These are phyloP conservation scores for Trachelus tabidus DNA, from an alignment of 2,888 invertebrate genomes.

Conservation along the genomic window DNA sequence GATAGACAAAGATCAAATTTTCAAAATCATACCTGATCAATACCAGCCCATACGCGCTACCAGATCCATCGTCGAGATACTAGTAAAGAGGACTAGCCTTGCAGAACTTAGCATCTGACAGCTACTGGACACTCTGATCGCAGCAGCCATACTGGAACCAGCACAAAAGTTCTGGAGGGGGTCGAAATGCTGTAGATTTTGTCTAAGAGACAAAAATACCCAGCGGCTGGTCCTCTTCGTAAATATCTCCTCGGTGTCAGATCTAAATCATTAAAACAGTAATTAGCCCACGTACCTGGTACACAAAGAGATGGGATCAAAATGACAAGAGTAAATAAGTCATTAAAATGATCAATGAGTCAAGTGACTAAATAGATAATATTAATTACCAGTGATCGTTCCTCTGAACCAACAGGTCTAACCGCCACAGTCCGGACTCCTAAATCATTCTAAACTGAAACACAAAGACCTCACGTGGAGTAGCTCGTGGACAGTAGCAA, in stretches of 20 bases:
- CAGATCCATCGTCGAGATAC: not conserved
- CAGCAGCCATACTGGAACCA: not conserved
- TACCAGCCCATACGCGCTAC: not conserved
- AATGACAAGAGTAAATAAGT: not conserved
- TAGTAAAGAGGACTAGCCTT: not conserved
- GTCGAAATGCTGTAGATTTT: not conserved
- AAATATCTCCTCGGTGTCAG: not conserved
- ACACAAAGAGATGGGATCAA: not conserved
- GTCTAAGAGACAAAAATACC: not conserved
- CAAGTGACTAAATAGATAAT: slow-evolving; percentile 28
- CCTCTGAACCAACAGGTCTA: slow-evolving; percentile 21
- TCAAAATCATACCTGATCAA: not conserved
- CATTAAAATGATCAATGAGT: not conserved
- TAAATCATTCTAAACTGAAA: slow-evolving; percentile 46
- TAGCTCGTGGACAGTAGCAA: slow-evolving; percentile 15
- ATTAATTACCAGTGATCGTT: slow-evolving; percentile 26
- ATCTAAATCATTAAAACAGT: not conserved
- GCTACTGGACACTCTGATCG: not conserved
- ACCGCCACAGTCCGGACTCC: slow-evolving; percentile 19
- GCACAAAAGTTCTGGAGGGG: not conserved
- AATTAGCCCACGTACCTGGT: not conserved
- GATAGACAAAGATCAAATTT: not conserved
- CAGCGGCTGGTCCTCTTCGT: not conserved
- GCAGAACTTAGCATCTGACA: not conserved
- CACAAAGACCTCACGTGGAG: slow-evolving; percentile 49